Base-by-base conservation (phyloP, 2,113 vertebrate genomes). In the Notothenia coriiceps region DNA sequence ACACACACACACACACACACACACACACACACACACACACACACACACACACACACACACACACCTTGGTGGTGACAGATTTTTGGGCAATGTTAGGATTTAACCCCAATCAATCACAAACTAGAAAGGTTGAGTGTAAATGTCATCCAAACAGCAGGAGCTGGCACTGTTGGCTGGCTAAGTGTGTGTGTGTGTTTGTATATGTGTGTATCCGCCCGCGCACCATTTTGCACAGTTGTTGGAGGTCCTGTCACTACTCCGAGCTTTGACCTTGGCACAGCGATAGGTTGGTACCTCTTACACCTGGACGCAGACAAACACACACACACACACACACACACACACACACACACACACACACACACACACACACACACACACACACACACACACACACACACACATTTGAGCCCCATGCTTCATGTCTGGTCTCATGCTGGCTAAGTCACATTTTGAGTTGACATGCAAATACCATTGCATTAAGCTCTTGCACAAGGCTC, bases 101-200 rank as follows among this genome's bases (percentile, higher is more conserved):
- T 93, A 93, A 94, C 93, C 91, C 86, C 87, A 90, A 91, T 92
- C 89, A 91, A 91, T 89, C 91, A 89, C 75, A 83, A 86, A 91
- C 76, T 76, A 74, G 87, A 91, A 88, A 92, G 91, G 91, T 90
- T 92, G 90, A 91, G 88, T 88, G 85, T 88, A 91, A 91, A 90
- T 94, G 89, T 89, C 89, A 90, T 83, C 86, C 76, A 84, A 87
- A 89, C 90, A 93, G 92, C 91, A 90, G 86, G 91, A 88, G 87
- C 81, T 91, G 90, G 91, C 87, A 89, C 73, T 81, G 89, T 78
- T 90, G 83, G 74, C 81, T 74, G 76, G 74, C 71, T 79, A 75
- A 79, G 72, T 79, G 74, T 50, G 47, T 74, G 78, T 50, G 35
- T 65, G 69, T 67, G 70, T 80, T 77, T 80, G 81, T 74, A 77